Evolutionary conservation across 2,113 vertebrate species (phyloP).

Genomic region (Xyliphius kryptos): DNA sequence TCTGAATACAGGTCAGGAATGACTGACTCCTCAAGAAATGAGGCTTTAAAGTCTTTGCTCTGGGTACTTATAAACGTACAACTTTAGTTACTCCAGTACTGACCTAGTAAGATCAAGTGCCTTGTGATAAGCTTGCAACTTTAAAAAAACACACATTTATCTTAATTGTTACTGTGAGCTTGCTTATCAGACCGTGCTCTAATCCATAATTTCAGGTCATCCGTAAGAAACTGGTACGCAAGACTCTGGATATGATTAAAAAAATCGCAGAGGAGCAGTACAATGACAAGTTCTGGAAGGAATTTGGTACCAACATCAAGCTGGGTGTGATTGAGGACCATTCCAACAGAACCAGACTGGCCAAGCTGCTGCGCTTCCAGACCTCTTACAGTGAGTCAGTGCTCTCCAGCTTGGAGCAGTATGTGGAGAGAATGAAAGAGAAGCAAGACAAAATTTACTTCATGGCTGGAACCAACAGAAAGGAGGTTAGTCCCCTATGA

Average conservation of each 20-base stretch:
- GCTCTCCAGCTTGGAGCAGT: constrained; percentile 85
- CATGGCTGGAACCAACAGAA: constrained; percentile 91
- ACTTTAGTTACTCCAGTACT: too few relatives aligned
- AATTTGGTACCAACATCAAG: constrained; percentile 97
- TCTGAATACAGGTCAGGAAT: too few relatives aligned
- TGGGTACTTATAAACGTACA: too few relatives aligned
- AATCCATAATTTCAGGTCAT: constrained; percentile 74
- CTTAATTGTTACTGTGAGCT: neutral
- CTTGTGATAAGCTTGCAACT: too few relatives aligned
- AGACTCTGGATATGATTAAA: constrained; percentile 98
- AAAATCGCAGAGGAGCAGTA: constrained; percentile 96
- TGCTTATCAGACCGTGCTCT: neutral
- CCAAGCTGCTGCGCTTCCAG: constrained; percentile 94
- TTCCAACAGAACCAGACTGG: constrained; percentile 92
- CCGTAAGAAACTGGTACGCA: constrained; percentile 95
- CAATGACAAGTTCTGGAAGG: constrained; percentile 97
- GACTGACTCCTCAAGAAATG: too few relatives aligned
- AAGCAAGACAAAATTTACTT: constrained; percentile 99
- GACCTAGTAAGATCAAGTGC: too few relatives aligned
- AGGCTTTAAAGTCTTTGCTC: too few relatives aligned
- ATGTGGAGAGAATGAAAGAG: constrained; percentile 98
- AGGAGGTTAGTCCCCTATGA: constrained; percentile 84
- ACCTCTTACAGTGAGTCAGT: constrained; percentile 80
- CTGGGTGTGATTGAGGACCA: constrained; percentile 98
- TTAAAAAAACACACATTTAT: too few relatives aligned